Conservation (phyloP, 2,888 invertebrate genomes). For the Lasioglossum leucozonium region DNA sequence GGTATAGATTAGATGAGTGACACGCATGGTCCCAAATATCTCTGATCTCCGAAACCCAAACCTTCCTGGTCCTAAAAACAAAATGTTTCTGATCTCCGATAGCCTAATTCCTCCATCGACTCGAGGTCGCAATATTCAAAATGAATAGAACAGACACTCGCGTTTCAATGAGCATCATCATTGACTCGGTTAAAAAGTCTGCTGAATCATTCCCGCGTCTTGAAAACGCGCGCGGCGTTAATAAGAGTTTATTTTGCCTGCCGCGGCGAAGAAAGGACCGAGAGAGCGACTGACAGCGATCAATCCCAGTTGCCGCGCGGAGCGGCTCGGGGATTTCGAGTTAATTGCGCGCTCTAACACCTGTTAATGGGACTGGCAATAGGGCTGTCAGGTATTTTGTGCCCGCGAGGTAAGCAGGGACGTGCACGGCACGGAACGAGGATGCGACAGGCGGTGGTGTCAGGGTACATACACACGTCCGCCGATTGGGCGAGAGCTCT, state of each 20-base stretch:
- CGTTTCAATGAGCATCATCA: too few relatives aligned
- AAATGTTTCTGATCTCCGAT: too few relatives aligned
- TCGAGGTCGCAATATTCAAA: too few relatives aligned
- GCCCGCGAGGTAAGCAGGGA: slow-evolving; percentile 77
- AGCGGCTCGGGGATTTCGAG: slow-evolving; percentile 69
- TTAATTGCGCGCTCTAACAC: slow-evolving; percentile 80
- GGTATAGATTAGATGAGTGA: too few relatives aligned
- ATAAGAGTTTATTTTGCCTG: slow-evolving; percentile 26
- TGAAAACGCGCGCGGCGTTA: neutral
- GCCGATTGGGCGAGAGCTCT: slow-evolving; percentile 43
- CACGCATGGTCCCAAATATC: too few relatives aligned
- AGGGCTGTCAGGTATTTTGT: slow-evolving; percentile 80
- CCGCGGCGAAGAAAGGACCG: neutral
- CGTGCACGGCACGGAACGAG: slow-evolving; percentile 61
- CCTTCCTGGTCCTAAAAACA: too few relatives aligned
- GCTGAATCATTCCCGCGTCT: too few relatives aligned
- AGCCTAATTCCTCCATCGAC: too few relatives aligned
- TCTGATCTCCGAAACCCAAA: too few relatives aligned
- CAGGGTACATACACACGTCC: slow-evolving; percentile 66
- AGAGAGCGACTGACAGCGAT: slow-evolving; percentile 45
- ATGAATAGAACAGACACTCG: too few relatives aligned
- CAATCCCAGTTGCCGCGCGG: slow-evolving; percentile 55
- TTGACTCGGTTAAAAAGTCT: too few relatives aligned
- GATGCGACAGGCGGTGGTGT: slow-evolving; percentile 78
- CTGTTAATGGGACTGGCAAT: slow-evolving; percentile 79